Conservation (phyloP, 2,113 vertebrate genomes). For the Delphinapterus leucas region DNA sequence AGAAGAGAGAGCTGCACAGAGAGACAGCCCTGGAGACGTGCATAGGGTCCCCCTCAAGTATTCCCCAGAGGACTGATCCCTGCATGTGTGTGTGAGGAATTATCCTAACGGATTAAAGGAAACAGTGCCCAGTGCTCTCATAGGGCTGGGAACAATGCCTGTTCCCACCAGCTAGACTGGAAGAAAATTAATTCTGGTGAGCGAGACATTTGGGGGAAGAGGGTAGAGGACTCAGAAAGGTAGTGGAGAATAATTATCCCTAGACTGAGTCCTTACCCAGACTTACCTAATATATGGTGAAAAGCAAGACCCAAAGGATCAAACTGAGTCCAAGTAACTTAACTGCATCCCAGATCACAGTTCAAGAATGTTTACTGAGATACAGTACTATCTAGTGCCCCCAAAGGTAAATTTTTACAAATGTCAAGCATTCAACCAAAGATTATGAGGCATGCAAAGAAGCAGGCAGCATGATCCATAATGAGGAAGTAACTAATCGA, state of each 20-base stretch:
- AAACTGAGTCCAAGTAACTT: not conserved
- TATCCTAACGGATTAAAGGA: not conserved
- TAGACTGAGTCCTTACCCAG: not conserved
- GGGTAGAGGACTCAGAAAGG: not conserved
- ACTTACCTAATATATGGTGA: not conserved
- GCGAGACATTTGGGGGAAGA: not conserved
- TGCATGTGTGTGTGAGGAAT: not conserved
- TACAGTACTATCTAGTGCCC: not conserved
- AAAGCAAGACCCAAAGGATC: not conserved
- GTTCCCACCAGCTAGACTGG: not conserved
- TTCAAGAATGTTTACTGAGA: not conserved
- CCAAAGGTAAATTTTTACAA: not conserved
- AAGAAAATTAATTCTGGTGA: not conserved
- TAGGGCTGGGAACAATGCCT: not conserved
- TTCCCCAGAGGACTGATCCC: not conserved
- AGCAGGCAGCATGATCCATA: too few species aligned
- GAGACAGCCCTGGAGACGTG: too few species aligned
- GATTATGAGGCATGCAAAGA: not conserved
- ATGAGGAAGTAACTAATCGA: not conserved
- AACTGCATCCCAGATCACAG: not conserved
- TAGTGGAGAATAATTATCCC: too few species aligned
- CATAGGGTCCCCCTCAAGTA: rapidly evolving
- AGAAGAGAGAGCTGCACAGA: not conserved
- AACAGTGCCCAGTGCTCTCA: not conserved
- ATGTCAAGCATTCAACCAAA: not conserved